Base-by-base conservation (phyloP, 2,888 invertebrate species). In the Acanthosoma haemorrhoidale region DNA sequence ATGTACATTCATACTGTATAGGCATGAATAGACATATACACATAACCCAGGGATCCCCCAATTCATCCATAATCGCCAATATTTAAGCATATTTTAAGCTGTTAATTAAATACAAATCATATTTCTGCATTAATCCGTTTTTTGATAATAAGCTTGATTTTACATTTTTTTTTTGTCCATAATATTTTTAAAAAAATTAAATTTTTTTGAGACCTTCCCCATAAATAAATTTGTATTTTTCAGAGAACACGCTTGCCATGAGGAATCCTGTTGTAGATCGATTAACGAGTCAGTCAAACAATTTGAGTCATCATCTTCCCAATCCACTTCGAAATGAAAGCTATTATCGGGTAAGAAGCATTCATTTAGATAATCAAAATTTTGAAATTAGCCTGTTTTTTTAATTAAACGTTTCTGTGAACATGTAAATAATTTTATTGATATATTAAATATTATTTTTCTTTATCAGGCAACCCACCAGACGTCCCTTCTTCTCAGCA, bases 201-300 rank as follows among this genome's bases (percentile, higher is more conserved):
- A n/a, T n/a, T n/a, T n/a, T n/a, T n/a, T n/a, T n/a, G n/a, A n/a
- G n/a, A n/a, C n/a, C n/a, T n/a, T n/a, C n/a, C n/a, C n/a, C n/a
- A n/a, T n/a, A n/a, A n/a, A n/a, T n/a, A n/a, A n/a, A n/a, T n/a
- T n/a, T n/a, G n/a, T n/a, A 11, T 34, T 38, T 43, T 70, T 15
- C 16, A 72, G 72, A 73, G 51, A 67, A 58, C 16, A 59, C 57
- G 4, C 25, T 67, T 32, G 71, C 74, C 25, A 73, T 76, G 66
- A 74, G 89, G 88, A 94, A 95, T 81, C 93, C 94, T 73, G 93
- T 94, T 71, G 87, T 95, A 77, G 94, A 95, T 78, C 83, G 94
- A 78, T 82, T 95, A 77, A 93, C 92, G 63, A 89, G 89, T 73
- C 85, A 86, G 76, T 80, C 80, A 69, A 82, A 81, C 77, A 72